A percentile compares a stretch with the other conserved stretches of the same genome.
These are phyloP conservation scores for Crax fasciolata DNA, from an alignment of 2,797 vertebrate species.

Conservation along the genomic window DNA sequence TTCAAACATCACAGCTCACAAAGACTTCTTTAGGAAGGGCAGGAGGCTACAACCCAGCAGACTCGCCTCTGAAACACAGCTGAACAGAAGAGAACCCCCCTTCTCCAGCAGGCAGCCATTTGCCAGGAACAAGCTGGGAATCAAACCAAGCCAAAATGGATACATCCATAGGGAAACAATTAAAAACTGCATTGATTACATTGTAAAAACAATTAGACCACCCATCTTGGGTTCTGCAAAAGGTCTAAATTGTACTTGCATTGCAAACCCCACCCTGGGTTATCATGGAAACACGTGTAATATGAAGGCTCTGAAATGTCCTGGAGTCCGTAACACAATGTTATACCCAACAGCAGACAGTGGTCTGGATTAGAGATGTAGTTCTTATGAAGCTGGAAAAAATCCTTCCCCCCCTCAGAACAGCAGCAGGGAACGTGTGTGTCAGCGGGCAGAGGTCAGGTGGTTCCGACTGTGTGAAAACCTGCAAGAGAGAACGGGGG, in stretches of 20 bases:
- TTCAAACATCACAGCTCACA: background rate
- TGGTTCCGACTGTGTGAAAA: constrained; percentile 88
- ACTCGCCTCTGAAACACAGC: background rate
- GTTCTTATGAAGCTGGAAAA: constrained; percentile 51
- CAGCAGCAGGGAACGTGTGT: background rate
- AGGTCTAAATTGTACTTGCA: constrained; percentile 73
- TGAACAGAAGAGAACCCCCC: constrained; percentile 8
- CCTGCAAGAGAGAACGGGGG: constrained; percentile 53
- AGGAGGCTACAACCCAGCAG: constrained; percentile 26
- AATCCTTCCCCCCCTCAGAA: constrained; percentile 6
- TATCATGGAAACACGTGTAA: constrained; percentile 62
- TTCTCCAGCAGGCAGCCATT: constrained; percentile 71
- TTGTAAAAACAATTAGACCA: constrained; percentile 76
- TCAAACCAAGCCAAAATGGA: constrained; percentile 72
- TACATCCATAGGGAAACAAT: constrained; percentile 74
- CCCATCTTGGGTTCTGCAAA: constrained; percentile 64
- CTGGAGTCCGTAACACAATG: constrained; percentile 71
- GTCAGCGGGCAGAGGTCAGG: constrained; percentile 85
- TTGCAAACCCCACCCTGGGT: constrained; percentile 65
- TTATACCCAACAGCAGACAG: constrained; percentile 75
- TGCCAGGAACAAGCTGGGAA: constrained; percentile 71
- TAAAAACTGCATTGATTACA: constrained; percentile 78
- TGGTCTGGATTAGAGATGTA: constrained; percentile 70
- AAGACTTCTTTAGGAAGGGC: constrained; percentile 18
- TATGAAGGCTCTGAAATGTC: constrained; percentile 76